Evolutionary conservation across 2,888 invertebrate genomes (phyloP).

Genomic region (Geophilus truncorum): DNA sequence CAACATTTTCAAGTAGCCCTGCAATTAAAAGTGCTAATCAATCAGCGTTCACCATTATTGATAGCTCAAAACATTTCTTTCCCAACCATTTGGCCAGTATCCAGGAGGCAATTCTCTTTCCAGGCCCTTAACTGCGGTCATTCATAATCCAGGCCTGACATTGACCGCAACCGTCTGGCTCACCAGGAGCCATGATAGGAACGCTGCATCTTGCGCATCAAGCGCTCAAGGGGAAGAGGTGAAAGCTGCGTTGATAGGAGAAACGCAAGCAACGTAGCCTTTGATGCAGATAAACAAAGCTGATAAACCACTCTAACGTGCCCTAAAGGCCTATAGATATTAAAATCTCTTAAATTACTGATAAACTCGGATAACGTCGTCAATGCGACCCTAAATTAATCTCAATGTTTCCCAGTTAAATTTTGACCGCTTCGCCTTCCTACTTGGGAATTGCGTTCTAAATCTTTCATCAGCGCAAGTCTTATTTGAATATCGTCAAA

Average conservation of each 20-base stretch:
- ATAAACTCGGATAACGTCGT: not conserved
- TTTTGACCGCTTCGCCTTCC: too few species aligned
- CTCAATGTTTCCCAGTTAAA: not conserved
- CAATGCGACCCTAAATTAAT: not conserved
- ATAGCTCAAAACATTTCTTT: not conserved
- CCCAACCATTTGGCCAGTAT: not conserved
- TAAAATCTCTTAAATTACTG: constrained; percentile 3
- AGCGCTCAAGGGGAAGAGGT: constrained; percentile 11
- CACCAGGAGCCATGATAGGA: constrained; percentile 1
- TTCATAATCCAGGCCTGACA: constrained; percentile 12
- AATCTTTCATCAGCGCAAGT: too few species aligned
- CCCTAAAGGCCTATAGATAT: not conserved
- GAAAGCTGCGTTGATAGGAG: not conserved
- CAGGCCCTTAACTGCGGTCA: not conserved
- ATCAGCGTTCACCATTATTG: not conserved
- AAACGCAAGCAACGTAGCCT: not conserved
- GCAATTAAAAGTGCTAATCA: not conserved
- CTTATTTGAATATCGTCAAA: too few species aligned
- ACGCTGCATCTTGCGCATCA: not conserved
- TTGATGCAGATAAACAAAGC: not conserved
- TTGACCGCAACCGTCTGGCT: not conserved
- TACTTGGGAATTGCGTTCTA: too few species aligned
- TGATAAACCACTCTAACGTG: not conserved
- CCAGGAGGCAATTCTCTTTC: constrained; percentile 1
- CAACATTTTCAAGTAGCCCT: too few species aligned